A percentile compares a stretch with the other conserved stretches of the same genome.
Evolutionary conservation across 2,888 invertebrate genomes (phyloP).

Genomic region (Drosophila sordidula): DNA sequence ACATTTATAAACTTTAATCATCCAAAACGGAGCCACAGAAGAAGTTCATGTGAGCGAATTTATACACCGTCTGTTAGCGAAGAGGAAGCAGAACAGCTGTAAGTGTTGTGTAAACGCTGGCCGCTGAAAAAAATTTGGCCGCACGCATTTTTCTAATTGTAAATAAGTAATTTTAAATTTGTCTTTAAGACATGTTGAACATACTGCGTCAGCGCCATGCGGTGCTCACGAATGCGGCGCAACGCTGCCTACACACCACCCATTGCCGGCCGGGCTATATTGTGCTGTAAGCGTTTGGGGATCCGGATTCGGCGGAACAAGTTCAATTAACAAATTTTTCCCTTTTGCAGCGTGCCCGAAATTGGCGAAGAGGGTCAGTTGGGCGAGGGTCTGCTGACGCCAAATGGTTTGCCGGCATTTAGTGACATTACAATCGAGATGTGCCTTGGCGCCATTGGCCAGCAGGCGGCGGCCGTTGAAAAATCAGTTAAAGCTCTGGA

Average conservation of each 20-base stretch:
- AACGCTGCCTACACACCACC: constrained; percentile 68
- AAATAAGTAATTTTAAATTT: constrained; percentile 48
- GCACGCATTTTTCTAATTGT: constrained; percentile 52
- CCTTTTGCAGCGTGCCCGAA: constrained; percentile 89
- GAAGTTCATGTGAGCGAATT: constrained; percentile 1
- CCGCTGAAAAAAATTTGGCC: constrained; percentile 43
- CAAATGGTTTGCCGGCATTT: constrained; percentile 92
- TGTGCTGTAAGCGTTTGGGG: constrained; percentile 74
- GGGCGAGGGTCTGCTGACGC: constrained; percentile 90
- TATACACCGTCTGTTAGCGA: neutral
- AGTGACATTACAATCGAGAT: constrained; percentile 92
- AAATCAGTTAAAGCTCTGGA: constrained; percentile 90
- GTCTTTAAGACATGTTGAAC: constrained; percentile 65
- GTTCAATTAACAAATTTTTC: constrained; percentile 8
- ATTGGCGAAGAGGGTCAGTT: constrained; percentile 93
- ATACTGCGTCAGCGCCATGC: constrained; percentile 66
- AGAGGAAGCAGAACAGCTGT: constrained; percentile 42
- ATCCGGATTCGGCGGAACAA: constrained; percentile 3
- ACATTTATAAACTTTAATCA: too few species aligned
- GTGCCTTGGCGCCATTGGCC: constrained; percentile 93
- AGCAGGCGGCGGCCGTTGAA: constrained; percentile 93
- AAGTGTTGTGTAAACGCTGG: constrained; percentile 72
- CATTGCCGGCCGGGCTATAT: constrained; percentile 72
- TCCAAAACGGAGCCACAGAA: too few species aligned
- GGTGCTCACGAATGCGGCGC: constrained; percentile 44